A percentile compares a stretch with the other conserved stretches of the same genome.
Conservation (phyloP, 2,113 vertebrate species). For the Pedionomus torquatus region DNA sequence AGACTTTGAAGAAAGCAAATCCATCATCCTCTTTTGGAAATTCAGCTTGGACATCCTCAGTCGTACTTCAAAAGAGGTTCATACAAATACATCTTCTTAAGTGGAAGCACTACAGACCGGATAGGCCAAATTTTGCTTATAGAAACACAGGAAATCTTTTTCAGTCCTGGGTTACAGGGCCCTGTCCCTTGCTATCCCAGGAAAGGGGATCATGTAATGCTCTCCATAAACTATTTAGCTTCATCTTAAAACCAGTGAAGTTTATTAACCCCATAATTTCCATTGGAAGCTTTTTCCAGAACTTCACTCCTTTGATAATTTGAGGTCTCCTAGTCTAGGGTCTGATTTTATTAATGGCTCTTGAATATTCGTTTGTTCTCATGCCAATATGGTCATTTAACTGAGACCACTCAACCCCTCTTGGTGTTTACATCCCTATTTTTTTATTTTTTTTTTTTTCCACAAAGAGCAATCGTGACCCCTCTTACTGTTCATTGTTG, state of each 20-base stretch:
- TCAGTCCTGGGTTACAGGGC: background rate
- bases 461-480: background rate
- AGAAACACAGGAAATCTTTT: background rate
- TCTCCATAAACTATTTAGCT: background rate
- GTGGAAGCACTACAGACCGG: background rate
- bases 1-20: background rate
- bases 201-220: background rate
- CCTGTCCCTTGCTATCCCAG: background rate
- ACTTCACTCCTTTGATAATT: background rate
- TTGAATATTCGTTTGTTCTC: conserved; percentile 6
- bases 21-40: background rate
- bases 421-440: background rate
- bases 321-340: background rate
- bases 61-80: background rate
- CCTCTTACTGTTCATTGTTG: conserved; percentile 40
- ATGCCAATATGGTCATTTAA: conserved; percentile 11
- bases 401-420: background rate
- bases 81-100: background rate
- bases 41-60: background rate
- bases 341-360: background rate
- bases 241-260: background rate
- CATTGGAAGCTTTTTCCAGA: background rate
- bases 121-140: background rate
- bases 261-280: background rate
- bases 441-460: background rate